phyloP scores from a whole-genome alignment of 2,797 vertebrate genomes.

The Diplodus sargus region DNA sequence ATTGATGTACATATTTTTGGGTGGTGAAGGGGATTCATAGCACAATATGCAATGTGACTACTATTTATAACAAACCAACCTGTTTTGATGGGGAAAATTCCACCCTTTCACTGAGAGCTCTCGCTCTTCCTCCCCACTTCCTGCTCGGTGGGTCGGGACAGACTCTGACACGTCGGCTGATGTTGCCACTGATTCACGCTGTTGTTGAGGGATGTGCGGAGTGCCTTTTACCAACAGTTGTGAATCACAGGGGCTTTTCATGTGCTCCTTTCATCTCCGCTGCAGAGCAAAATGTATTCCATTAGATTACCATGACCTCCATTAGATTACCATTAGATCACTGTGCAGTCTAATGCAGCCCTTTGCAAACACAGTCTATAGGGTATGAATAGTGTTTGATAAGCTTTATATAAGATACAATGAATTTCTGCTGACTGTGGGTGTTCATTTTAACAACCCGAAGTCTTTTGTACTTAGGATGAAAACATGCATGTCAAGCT shows the following conservation, averaged over 20 bases:
- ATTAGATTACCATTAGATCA: conserved; percentile 69
- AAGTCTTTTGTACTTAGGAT: conserved; percentile 14
- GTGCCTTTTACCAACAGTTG: conserved; percentile 62
- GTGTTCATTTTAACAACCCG: conserved; percentile 12
- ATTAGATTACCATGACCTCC: conserved; percentile 71
- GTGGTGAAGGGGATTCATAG: neutral
- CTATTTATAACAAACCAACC: neutral
- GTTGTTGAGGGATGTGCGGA: conserved; percentile 53
- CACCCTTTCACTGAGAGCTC: neutral
- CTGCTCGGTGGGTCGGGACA: conserved; percentile 21
- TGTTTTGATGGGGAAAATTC: neutral
- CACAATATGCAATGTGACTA: neutral
- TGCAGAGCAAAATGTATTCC: conserved; percentile 67
- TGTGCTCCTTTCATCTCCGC: conserved; percentile 74
- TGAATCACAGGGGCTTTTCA: conserved; percentile 66
- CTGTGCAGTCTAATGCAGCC: conserved; percentile 27
- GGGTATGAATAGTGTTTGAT: conserved; percentile 40
- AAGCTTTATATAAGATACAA: conserved; percentile 43
- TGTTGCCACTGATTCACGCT: conserved; percentile 55
- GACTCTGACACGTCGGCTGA: conserved; percentile 34
- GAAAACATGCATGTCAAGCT: conserved; percentile 3
- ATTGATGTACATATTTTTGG: neutral
- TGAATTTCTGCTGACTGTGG: conserved; percentile 31
- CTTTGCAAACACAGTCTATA: conserved; percentile 50
- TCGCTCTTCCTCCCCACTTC: neutral